A percentile compares a stretch with the other conserved stretches of the same genome.
Conservation (phyloP, 1,140 invertebrate species). For the Drosophila equinoxialis region DNA sequence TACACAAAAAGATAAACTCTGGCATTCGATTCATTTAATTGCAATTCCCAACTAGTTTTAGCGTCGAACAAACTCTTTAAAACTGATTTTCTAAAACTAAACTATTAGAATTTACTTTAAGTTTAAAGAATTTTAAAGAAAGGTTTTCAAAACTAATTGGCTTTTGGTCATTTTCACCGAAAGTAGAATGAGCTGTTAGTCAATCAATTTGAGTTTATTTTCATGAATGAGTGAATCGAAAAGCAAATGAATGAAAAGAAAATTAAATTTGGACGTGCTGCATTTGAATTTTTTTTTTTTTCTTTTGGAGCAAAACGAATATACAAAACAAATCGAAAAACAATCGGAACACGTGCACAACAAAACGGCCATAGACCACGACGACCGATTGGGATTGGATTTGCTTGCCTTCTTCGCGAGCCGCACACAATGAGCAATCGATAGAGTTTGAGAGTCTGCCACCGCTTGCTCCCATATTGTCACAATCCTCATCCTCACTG, state of each 20-base stretch:
- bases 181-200: slow-evolving; percentile 36
- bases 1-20: too few relatives aligned
- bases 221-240: slow-evolving; percentile 25
- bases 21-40: too few relatives aligned
- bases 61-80: too few relatives aligned
- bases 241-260: slow-evolving; percentile 21
- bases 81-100: too few relatives aligned
- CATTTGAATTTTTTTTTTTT: slow-evolving; percentile 36
- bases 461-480: slow-evolving; percentile 2
- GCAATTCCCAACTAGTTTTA: too few relatives aligned
- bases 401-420: slow-evolving; percentile 81
- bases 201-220: slow-evolving; percentile 17
- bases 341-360: slow-evolving; percentile 71
- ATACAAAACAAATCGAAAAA: slow-evolving; percentile 79
- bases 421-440: slow-evolving; percentile 73
- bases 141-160: background rate
- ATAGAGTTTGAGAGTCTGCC: slow-evolving; percentile 52
- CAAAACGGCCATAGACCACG: slow-evolving; percentile 53
- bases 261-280: slow-evolving; percentile 50
- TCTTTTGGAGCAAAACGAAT: slow-evolving; percentile 84
- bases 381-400: slow-evolving; percentile 27
- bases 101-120: too few relatives aligned
- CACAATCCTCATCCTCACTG: slow-evolving; percentile 49
- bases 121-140: too few relatives aligned
- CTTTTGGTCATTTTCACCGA: background rate